Evolutionary conservation across 2,888 invertebrate species (phyloP), one percentile per base, ranked within the genome.

Genomic region (Stenurella melanura): DNA sequence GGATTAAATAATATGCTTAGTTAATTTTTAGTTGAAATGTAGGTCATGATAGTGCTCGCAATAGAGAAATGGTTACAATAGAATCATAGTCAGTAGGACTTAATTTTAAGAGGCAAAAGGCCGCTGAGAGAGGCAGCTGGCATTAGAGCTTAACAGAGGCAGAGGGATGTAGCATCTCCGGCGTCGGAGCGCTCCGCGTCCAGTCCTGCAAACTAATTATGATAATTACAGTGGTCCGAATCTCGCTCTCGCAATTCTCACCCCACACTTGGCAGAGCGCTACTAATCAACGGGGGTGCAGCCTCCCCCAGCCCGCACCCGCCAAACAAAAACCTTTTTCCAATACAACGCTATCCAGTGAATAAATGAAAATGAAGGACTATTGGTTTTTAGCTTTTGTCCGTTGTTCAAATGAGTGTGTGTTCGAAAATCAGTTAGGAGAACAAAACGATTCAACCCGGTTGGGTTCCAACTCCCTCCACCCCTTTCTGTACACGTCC

Each of bases 341-440:
- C 89, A 89, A 89, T 89, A 89, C 88, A 89, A 87, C 89, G 87
- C 87, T 87, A 87, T 87, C 87, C 87, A 87, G 87, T 88, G 88
- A 90, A 89, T 89, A 89, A 90, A 90, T 90, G 89, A 89, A 89
- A 89, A 90, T 89, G 89, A 89, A 89, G 89, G 89, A 89, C 89
- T 89, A 90, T 89, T 90, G 89, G 89, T 90, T 90, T 90, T 90
- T 89, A 88, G 89, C 89, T 89, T 89, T 90, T 90, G 89, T 89
- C 87, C 87, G 88, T 87, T 88, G 88, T 89, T 88, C 87, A 88
- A 88, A 88, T 85, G 86, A 83, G 83, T 86, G 82, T 85, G 85
- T 85, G 86, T 89, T 88, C 88, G 89, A 88, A 89, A 89, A 89
- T 89, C 89, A 89, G 89, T 89, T 89, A 88, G 88, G 88, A 89